Evolutionary conservation across 2,888 invertebrate genomes (phyloP).

Genomic region (Ceramica pisi): DNA sequence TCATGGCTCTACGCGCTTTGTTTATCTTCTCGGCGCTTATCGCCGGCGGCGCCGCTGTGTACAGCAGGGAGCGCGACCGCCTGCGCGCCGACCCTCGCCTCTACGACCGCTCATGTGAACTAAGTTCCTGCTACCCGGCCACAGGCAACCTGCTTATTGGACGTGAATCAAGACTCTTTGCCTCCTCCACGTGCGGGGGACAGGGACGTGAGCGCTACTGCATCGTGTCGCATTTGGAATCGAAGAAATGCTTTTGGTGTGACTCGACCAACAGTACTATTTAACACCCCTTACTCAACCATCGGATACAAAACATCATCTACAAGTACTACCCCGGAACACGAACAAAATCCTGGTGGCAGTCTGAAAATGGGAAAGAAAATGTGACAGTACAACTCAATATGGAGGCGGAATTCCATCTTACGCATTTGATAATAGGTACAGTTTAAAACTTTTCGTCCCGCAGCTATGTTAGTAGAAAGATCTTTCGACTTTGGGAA

Average conservation of each 20-base stretch:
- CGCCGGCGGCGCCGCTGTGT: conserved; percentile 83
- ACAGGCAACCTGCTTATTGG: conserved; percentile 99
- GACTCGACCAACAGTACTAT: conserved; percentile 94
- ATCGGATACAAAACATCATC: conserved; percentile 98
- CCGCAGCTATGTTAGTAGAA: conserved; percentile 99
- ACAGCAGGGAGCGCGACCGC: conserved; percentile 83
- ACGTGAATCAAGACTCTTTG: conserved; percentile 95
- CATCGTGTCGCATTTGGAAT: conserved; percentile 98
- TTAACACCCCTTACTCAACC: conserved; percentile 93
- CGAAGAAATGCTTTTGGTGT: conserved; percentile 99
- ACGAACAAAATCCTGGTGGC: conserved; percentile 98
- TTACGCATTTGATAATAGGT: conserved; percentile 99
- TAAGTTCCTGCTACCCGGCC: conserved; percentile 99
- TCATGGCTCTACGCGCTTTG: conserved; percentile 86
- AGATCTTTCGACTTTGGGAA: conserved; percentile 98
- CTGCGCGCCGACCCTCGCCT: conserved; percentile 88
- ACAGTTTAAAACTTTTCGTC: conserved; percentile 99
- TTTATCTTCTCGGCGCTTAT: conserved; percentile 84
- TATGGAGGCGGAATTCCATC: conserved; percentile 99
- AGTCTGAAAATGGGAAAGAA: conserved; percentile 99
- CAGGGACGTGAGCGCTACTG: conserved; percentile 96
- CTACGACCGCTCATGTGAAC: conserved; percentile 96
- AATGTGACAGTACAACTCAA: conserved; percentile 98
- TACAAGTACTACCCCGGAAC: conserved; percentile 94
- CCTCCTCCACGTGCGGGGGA: conserved; percentile 99